phyloP scores from a whole-genome alignment of 2,888 invertebrate species.

The Geophilus truncorum region DNA sequence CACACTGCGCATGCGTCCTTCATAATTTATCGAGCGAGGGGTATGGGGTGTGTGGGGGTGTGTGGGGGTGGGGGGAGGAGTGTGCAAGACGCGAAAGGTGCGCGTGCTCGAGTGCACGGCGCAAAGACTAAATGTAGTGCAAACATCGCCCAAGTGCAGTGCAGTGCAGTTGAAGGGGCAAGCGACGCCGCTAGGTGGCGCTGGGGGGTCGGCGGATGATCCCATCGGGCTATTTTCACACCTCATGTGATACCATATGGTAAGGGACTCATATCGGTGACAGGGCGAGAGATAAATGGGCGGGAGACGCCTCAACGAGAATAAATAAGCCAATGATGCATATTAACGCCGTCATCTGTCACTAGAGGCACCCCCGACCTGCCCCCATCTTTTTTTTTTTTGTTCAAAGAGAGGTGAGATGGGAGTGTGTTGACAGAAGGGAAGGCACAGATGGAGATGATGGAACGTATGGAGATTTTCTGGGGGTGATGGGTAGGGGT shows the following conservation, averaged over 20 bases:
- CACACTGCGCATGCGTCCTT: neutral
- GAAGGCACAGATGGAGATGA: neutral
- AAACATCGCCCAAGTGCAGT: neutral
- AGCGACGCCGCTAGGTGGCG: too few relatives aligned
- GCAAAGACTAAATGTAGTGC: neutral
- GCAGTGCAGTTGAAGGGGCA: too few relatives aligned
- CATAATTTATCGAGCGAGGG: conserved; percentile 4
- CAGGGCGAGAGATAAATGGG: neutral
- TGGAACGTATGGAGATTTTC: too few relatives aligned
- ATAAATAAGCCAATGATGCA: conserved; percentile 1
- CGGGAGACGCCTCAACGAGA: neutral
- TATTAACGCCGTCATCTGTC: conserved; percentile 2
- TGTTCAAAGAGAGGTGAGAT: neutral
- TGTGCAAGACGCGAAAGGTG: neutral
- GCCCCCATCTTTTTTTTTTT: neutral
- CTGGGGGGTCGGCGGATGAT: neutral
- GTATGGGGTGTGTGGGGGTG: neutral
- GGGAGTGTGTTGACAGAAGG: neutral
- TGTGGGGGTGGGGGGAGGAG: neutral
- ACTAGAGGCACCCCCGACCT: neutral
- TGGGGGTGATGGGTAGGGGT: too few relatives aligned
- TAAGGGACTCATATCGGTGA: neutral
- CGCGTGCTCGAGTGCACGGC: conserved; percentile 4
- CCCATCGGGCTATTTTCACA: conserved; percentile 21
- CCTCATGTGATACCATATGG: conserved; percentile 31